Evolutionary conservation across 1,140 invertebrate genomes (phyloP), one percentile per base, ranked within the genome.

Genomic region (Euwallacea similis): DNA sequence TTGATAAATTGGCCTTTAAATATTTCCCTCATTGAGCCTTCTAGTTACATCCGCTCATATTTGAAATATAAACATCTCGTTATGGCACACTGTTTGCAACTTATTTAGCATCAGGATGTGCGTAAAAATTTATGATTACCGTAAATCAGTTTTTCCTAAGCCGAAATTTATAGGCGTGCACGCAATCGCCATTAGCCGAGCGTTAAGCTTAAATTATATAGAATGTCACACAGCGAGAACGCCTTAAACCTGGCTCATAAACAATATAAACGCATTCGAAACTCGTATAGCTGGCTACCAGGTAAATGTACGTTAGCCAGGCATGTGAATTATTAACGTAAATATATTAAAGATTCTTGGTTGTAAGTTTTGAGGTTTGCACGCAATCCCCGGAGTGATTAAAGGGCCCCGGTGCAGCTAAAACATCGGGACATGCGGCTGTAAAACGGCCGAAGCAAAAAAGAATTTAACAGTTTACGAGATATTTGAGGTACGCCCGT

Each of bases 231-330:
- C 67, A 53, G 67, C 67, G 67, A 61, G 67, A 69, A 69, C 59
- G 67, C 67, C 67, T 69, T 63, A 62, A 69, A 55, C 46, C 67
- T 59, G 15, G 42, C 16, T 56, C 67, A 66, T 76, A 74, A 76
- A 76, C 66, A 72, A 74, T 72, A 72, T 73, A 69, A 74, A 76
- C 64, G 64, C 75, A 74, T 70, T 74, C 68, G 73, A 72, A 74
- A 71, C 73, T 76, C 68, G 75, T 76, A 33, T 33, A 72, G 55
- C 72, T 74, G 76, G 76, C 76, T 77, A 77, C 74, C 74, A 69
- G 72, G 74, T 77, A 76, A 76, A 69, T 76, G 72, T 74, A 77
- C 75, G 72, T 74, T 69, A 69, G 65, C 70, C 73, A 74, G 67
- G 53, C 59, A 75, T 71, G 74, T 77, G 73, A 77, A 77, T 73